These are phyloP conservation scores for Bubo scandiacus DNA, from an alignment of 2,113 vertebrate genomes.

Conservation along the genomic window DNA sequence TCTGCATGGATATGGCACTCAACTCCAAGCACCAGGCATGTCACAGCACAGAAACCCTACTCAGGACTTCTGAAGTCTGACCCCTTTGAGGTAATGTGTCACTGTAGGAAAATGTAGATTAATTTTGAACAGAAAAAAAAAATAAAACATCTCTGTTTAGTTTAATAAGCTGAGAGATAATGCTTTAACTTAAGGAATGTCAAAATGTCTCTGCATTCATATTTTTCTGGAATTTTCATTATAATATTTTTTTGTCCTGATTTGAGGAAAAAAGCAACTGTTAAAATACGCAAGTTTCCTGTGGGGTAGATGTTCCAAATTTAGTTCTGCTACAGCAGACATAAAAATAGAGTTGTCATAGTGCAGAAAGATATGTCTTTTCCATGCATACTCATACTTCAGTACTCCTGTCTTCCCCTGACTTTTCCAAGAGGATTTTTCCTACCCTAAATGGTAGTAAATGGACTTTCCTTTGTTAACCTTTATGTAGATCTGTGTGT, in stretches of 20 bases:
- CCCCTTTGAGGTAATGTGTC: rapidly evolving
- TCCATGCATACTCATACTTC: not conserved
- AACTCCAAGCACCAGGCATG: not conserved
- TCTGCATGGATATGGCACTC: no score
- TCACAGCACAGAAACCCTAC: not conserved
- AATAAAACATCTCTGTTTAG: not conserved
- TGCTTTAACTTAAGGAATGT: not conserved
- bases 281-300: not conserved
- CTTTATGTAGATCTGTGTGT: not conserved
- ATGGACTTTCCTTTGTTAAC: not conserved
- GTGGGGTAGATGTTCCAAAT: slow-evolving; percentile 14
- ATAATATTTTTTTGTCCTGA: not conserved
- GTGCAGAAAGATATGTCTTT: not conserved
- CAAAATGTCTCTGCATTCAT: not conserved
- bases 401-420: not conserved
- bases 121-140: not conserved
- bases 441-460: not conserved
- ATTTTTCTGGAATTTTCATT: slow-evolving; percentile 34
- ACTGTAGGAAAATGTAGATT: not conserved
- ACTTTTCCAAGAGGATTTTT: not conserved
- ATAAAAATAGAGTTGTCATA: not conserved
- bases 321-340: not conserved
- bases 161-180: not conserved
- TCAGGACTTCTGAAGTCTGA: not conserved
- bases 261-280: not conserved